phyloP scores from a whole-genome alignment of 2,797 vertebrate genomes.

The Danio tinwini region DNA sequence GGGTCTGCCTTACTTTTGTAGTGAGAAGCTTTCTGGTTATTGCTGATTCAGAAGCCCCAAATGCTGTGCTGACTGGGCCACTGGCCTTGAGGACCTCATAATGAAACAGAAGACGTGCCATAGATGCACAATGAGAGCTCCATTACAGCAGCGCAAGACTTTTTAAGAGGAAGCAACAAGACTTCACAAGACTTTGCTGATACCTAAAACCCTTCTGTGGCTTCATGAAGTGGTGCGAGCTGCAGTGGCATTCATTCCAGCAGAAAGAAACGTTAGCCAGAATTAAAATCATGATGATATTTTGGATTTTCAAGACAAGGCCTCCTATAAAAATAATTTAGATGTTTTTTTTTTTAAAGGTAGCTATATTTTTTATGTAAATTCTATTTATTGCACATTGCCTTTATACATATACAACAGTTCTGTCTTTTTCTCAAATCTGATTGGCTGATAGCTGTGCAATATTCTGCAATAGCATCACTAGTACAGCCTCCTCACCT shows the following conservation, averaged over 20 bases:
- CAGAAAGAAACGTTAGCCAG: neutral
- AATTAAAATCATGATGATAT: neutral
- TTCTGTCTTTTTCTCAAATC: too few relatives aligned
- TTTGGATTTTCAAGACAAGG: neutral
- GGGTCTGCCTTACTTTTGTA: conserved; percentile 33
- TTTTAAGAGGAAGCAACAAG: conserved; percentile 33
- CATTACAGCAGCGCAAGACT: conserved; percentile 6
- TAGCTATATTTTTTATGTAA: too few relatives aligned
- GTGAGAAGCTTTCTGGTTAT: neutral
- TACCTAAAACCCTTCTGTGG: conserved; percentile 20
- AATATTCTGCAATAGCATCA: too few relatives aligned
- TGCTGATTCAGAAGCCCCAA: conserved; percentile 44
- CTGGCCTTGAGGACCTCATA: conserved; percentile 21
- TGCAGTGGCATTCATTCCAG: neutral
- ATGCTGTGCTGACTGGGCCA: conserved; percentile 15
- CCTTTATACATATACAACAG: too few relatives aligned
- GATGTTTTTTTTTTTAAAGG: too few relatives aligned
- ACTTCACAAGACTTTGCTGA: conserved; percentile 24
- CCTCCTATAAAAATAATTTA: neutral
- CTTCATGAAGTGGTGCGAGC: conserved; percentile 2
- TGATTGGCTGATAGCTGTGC: too few relatives aligned
- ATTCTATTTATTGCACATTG: neutral
- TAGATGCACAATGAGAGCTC: conserved; percentile 32
- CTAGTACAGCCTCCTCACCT: too few relatives aligned
- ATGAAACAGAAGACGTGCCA: conserved; percentile 33